A percentile compares a stretch with the other conserved stretches of the same genome.
phyloP scores from a whole-genome alignment of 2,888 invertebrate genomes.

The Agonum fuliginosum region DNA sequence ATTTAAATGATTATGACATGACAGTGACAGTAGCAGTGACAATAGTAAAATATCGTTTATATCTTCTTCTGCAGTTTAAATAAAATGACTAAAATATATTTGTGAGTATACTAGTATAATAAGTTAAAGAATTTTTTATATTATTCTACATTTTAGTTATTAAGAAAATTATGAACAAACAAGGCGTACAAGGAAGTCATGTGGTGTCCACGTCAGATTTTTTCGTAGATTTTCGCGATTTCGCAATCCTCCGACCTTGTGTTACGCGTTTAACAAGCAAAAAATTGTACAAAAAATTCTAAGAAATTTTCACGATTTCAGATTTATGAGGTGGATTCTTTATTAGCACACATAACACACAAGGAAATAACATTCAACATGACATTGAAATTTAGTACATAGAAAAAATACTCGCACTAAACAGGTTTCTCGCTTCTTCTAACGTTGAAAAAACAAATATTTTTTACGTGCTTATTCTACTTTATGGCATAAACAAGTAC shows the following conservation, averaged over 20 bases:
- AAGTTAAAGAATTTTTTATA: too few species aligned
- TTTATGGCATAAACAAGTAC: conserved; percentile 57
- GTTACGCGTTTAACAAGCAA: not conserved
- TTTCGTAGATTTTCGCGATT: conserved; percentile 1
- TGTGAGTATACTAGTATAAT: too few species aligned
- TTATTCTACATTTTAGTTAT: too few species aligned
- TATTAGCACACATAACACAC: conserved; percentile 52
- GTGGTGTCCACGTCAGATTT: too few species aligned
- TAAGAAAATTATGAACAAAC: too few species aligned
- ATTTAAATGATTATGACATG: too few species aligned
- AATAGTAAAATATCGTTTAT: too few species aligned
- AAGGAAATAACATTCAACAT: conserved; percentile 56
- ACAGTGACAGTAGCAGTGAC: too few species aligned
- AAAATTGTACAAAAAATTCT: conserved; percentile 36
- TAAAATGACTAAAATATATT: too few species aligned
- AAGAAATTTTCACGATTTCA: conserved; percentile 52
- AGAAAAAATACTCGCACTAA: conserved; percentile 55
- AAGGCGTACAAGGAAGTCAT: too few species aligned
- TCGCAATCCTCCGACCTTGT: conserved; percentile 1
- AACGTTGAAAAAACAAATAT: conserved; percentile 52
- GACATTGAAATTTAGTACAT: conserved; percentile 60
- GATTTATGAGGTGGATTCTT: conserved; percentile 57
- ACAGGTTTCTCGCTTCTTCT: conserved; percentile 56
- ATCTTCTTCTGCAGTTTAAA: too few species aligned
- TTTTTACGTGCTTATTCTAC: conserved; percentile 53